Conservation (phyloP, 37 sponge, comb jelly and placozoan genomes). For the Spongilla lacustris region DNA sequence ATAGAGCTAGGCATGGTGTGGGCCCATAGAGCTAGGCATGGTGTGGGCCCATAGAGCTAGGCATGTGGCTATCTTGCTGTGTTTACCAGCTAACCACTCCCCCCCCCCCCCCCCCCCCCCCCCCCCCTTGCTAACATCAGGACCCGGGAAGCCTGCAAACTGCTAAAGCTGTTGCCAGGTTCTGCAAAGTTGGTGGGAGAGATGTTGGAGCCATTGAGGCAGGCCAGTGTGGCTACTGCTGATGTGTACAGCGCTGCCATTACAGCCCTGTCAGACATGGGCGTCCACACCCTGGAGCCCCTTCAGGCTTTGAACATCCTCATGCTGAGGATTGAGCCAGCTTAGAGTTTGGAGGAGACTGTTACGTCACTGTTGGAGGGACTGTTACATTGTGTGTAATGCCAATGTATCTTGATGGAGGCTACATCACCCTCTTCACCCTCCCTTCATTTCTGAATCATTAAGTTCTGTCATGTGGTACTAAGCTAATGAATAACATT, state of each 20-base stretch:
- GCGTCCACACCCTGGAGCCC: constrained; percentile 27
- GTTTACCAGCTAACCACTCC: not conserved
- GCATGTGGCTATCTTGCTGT: too few species aligned
- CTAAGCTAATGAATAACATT: too few species aligned
- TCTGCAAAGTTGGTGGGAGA: constrained; percentile 30
- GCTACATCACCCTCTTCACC: too few species aligned
- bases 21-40: too few species aligned
- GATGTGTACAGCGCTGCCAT: constrained; percentile 31
- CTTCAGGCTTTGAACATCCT: constrained; percentile 29
- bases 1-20: too few species aligned
- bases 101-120: not conserved
- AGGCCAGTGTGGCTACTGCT: not conserved
- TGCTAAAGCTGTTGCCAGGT: constrained; percentile 39
- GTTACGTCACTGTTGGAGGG: too few species aligned
- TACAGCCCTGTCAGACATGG: constrained; percentile 45
- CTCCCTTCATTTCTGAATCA: too few species aligned
- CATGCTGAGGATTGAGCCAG: constrained; percentile 16
- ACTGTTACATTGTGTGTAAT: too few species aligned
- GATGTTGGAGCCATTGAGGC: constrained; percentile 22
- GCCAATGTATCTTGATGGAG: too few species aligned
- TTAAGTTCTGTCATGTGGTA: too few species aligned
- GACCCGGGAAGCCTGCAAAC: constrained; percentile 36
- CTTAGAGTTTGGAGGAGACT: not conserved
- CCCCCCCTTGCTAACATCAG: not conserved
- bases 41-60: too few species aligned